Percentiles rank a stretch among this genome's conserved stretches.
Evolutionary conservation across 1,140 invertebrate genomes (phyloP).

Genomic region (Brachystomella parvula): DNA sequence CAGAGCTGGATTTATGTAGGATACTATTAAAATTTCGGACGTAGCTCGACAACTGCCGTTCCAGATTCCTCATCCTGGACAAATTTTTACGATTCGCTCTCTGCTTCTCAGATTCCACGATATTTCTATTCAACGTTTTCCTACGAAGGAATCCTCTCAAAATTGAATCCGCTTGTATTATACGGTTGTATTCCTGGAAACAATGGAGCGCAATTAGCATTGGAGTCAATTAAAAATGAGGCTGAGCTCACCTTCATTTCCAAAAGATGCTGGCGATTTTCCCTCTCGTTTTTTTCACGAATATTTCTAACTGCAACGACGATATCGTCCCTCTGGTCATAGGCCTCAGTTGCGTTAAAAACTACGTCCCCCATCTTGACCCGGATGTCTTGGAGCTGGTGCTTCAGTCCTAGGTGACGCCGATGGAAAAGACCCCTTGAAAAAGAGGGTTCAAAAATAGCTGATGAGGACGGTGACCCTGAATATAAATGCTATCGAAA

Average conservation of each 20-base stretch:
- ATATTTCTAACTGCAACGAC: not conserved
- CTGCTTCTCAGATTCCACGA: not conserved
- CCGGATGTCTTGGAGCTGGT: conserved; percentile 8
- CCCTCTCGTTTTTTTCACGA: not conserved
- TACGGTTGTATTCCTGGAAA: no score
- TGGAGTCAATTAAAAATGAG: no score
- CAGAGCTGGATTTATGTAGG: not conserved
- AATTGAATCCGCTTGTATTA: no score
- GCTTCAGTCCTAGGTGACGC: conserved; percentile 9
- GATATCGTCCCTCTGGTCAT: not conserved
- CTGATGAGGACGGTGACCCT: no score
- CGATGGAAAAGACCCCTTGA: conserved; percentile 24
- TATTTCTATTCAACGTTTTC: not conserved
- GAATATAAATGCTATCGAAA: no score
- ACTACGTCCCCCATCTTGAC: conserved; percentile 24
- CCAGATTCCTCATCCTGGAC: not conserved
- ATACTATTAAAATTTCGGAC: not conserved
- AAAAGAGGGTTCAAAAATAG: no score
- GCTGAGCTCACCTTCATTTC: conserved; percentile 8
- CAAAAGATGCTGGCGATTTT: not conserved
- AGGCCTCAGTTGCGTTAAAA: conserved; percentile 20
- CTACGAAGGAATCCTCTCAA: not conserved
- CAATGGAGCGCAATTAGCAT: no score
- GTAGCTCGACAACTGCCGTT: not conserved
- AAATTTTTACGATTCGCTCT: not conserved